Base-by-base conservation (phyloP, 2,888 invertebrate genomes). In the Theodoxus fluviatilis region DNA sequence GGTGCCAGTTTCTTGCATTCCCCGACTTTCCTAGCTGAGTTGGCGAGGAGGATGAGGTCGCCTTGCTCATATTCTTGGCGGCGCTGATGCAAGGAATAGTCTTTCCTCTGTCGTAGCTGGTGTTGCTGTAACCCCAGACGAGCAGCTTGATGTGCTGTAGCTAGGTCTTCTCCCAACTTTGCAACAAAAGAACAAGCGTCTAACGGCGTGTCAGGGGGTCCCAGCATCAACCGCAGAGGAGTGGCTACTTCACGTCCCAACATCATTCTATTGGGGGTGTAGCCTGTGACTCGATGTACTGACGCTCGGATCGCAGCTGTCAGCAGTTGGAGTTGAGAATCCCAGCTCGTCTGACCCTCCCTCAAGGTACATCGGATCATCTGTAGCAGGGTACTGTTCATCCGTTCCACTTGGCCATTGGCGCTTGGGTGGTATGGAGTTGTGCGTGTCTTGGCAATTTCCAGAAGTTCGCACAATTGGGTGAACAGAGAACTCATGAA, bases 191-290 rank as follows among this genome's bases (percentile, higher is more conserved):
- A 28, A n/a, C 6, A 6, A 3, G 25, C 4, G 4, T 18, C 4
- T 3, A 1, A 15, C n/a, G 7, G 1, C n/a, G 25, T 31, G 9
- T 67, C 67, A 2, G 38, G 35, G 28, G 25, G 9, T 61, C 61
- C n/a, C n/a, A 2, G n/a, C 66, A 66, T 66, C 0, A 66, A 35
- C n/a, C 49, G 49, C 18, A 25, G 28, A 2, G 49, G 66, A 1
- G 6, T 40, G 6, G 18, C 49, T 18, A 66, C 68, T 40, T 68
- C 68, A 18, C 68, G 15, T 0, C 74, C 74, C 2, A 71, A 55
- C 71, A 74, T 74, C 63, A 71, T 28, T n/a, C n/a, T 52, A 25
- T 74, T 74, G 6, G 73, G 73, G 4, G 73, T 73, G 22, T 61
- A 71, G 7, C 71, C 71, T 2, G 74, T 73, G 25, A 38, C 52